A percentile compares a stretch with the other conserved stretches of the same genome.
These are phyloP conservation scores for Myoxocephalus aenaeus DNA, from an alignment of 2,797 vertebrate genomes.

Conservation along the genomic window DNA sequence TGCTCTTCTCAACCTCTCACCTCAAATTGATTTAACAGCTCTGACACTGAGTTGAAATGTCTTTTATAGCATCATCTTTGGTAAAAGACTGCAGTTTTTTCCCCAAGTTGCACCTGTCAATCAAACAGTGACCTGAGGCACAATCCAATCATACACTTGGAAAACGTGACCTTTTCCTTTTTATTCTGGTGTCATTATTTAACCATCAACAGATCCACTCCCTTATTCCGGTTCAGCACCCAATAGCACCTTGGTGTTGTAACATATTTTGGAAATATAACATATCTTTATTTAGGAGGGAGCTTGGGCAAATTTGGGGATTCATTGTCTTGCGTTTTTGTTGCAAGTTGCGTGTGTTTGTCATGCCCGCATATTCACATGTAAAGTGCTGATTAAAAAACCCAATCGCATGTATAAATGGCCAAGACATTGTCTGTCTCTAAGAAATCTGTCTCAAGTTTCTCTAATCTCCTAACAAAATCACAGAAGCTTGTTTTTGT, in stretches of 20 bases:
- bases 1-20: background rate
- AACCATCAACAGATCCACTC: too few relatives aligned
- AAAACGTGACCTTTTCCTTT: background rate
- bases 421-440: background rate
- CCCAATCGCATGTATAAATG: background rate
- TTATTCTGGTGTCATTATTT: background rate
- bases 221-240: background rate
- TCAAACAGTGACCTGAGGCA: background rate
- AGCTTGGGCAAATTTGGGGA: too few relatives aligned
- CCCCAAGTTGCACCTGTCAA: background rate
- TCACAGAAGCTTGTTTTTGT: background rate
- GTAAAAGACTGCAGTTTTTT: background rate
- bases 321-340: too few relatives aligned
- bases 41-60: background rate
- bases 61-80: background rate
- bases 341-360: background rate
- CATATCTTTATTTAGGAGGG: background rate
- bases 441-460: background rate
- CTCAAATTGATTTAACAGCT: background rate
- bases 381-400: conserved; percentile 3
- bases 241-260: background rate
- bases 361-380: background rate
- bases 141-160: background rate
- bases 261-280: background rate
- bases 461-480: background rate